phyloP scores from a whole-genome alignment of 2,888 invertebrate genomes.

The Drosophila lacicola region DNA sequence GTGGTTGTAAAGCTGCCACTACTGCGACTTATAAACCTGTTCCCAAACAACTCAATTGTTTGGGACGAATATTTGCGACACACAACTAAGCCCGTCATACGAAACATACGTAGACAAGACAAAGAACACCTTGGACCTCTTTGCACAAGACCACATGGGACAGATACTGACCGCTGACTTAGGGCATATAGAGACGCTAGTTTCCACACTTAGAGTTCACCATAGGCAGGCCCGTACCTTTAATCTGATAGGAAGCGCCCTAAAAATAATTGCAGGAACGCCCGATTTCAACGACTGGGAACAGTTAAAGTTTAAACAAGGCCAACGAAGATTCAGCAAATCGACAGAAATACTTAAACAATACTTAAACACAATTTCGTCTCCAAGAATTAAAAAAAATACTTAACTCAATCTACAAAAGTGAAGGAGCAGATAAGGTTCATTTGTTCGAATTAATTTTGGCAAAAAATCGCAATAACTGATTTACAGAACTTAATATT shows the following conservation, averaged over 20 bases:
- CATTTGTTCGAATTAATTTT: too few species aligned
- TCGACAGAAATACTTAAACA: slow-evolving; percentile 17
- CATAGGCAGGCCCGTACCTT: slow-evolving; percentile 8
- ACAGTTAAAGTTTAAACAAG: too few species aligned
- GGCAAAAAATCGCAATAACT: not conserved
- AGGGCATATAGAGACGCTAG: slow-evolving; percentile 3
- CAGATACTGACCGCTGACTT: not conserved
- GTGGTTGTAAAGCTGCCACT: too few species aligned
- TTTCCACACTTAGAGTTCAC: slow-evolving; percentile 9
- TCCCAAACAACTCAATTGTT: slow-evolving; percentile 1
- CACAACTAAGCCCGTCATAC: slow-evolving; percentile 19
- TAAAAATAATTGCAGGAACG: too few species aligned
- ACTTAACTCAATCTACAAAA: too few species aligned
- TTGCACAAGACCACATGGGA: slow-evolving; percentile 3
- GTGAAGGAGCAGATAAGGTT: too few species aligned
- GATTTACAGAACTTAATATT: slow-evolving; percentile 13
- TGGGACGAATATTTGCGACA: slow-evolving; percentile 19
- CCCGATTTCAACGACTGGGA: too few species aligned
- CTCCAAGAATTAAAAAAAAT: too few species aligned
- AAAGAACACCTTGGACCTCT: not conserved
- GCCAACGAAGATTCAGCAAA: not conserved
- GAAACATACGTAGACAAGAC: slow-evolving; percentile 20
- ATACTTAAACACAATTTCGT: not conserved
- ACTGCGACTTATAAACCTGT: too few species aligned
- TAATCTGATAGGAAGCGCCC: not conserved